Base-by-base conservation (phyloP, 2,113 vertebrate genomes). In the Nanorana parkeri region DNA sequence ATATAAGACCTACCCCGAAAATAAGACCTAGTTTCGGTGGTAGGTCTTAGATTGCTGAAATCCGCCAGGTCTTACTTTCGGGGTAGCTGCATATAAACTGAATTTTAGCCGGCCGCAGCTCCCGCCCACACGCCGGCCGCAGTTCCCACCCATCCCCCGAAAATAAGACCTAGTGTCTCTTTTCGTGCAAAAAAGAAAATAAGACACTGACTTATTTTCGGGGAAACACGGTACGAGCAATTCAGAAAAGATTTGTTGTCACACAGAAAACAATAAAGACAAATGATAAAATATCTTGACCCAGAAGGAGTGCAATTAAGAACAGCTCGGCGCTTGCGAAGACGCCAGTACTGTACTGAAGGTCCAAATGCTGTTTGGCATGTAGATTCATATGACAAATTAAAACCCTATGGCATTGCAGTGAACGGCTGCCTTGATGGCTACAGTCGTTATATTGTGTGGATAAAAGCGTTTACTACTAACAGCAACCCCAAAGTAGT, bases 341-440 rank as follows among this genome's bases (percentile, higher is more conserved):
- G 60, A 20, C n/a, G 60, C 24, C 60, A 23, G 60, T 63, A 63
- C 60, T 11, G 20, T 23, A n/a, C 2, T 63, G 10, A 19, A 63
- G 60, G 60, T n/a, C 60, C 60, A 20, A 63, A 4, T 63, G 60
- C 60, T 63, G 24, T 63, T 23, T 63, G 60, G 60, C 60, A n/a
- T 23, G n/a, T 63, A 3, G 60, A 63, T 63, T 63, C n/a, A 19
- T 63, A 63, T 63, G 60, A 21, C 20, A 63, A 63, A 63, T 20
- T 63, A 13, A 63, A 63, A 63, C n/a, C 60, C 11, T 63, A 63
- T 63, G 60, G 60, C 2, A 63, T 63, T 63, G 60, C 60, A 63
- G 24, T 63, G n/a, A 63, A 63, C 24, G 60, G 60, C 60, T 63
- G 60, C 20, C n/a, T 63, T 63, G 60, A 63, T 23, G 60, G 7